Conservation (phyloP, 2,888 invertebrate genomes). For the Ormyrus thymus region DNA sequence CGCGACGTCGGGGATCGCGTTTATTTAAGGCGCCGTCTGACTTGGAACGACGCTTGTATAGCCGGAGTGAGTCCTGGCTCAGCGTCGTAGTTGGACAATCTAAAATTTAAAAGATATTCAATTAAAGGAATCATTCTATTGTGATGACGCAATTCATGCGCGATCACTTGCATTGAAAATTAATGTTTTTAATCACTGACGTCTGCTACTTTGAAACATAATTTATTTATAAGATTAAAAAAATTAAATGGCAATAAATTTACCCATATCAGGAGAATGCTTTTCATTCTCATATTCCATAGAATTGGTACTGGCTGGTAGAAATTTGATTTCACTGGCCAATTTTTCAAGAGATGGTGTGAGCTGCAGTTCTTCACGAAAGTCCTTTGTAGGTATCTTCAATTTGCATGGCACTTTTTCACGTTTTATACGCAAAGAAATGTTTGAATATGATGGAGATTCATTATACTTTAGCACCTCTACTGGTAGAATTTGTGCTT, state of each 20-base stretch:
- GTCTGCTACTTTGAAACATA: neutral
- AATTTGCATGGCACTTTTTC: constrained; percentile 60
- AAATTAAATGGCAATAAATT: neutral
- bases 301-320: constrained; percentile 61
- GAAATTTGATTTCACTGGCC: constrained; percentile 69
- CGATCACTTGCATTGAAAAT: neutral
- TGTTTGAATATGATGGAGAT: constrained; percentile 64
- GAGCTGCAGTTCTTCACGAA: constrained; percentile 61
- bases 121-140: no score
- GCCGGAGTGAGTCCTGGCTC: constrained; percentile 52
- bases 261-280: constrained; percentile 44
- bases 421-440: constrained; percentile 60
- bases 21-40: constrained; percentile 62
- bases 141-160: no score
- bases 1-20: constrained; percentile 40
- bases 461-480: constrained; percentile 55
- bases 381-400: constrained; percentile 58
- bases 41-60: constrained; percentile 60
- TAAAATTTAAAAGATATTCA: neutral
- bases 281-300: constrained; percentile 48
- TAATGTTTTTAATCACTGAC: neutral
- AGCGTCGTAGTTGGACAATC: constrained; percentile 51
- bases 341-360: constrained; percentile 69
- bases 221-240: neutral
- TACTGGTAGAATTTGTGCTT: constrained; percentile 20